phyloP scores from a whole-genome alignment of 2,797 vertebrate species.

The Coracias cyanogaster region DNA sequence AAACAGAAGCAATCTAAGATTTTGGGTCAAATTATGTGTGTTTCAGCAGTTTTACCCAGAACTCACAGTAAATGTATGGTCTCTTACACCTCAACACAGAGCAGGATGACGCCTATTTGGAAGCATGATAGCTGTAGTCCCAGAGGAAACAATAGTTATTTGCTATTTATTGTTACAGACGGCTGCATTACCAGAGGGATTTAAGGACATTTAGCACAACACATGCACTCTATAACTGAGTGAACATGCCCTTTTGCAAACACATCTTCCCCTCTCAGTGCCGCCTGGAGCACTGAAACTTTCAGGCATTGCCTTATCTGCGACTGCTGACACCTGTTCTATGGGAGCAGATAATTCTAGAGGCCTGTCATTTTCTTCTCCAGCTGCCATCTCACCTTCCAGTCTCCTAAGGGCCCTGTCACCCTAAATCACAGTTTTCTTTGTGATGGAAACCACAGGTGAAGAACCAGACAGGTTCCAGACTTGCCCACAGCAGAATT shows the following conservation, averaged over 20 bases:
- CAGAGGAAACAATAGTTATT: constrained; percentile 46
- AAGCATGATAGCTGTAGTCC: constrained; percentile 22
- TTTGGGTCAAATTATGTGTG: neutral
- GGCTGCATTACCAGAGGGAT: constrained; percentile 39
- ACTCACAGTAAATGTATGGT: neutral
- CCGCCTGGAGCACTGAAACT: constrained; percentile 30
- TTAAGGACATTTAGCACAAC: constrained; percentile 57
- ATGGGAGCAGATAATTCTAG: constrained; percentile 12
- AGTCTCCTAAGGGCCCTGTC: constrained; percentile 56
- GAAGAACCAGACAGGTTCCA: constrained; percentile 56
- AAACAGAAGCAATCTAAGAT: neutral
- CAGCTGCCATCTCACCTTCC: constrained; percentile 57
- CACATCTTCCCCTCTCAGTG: constrained; percentile 42
- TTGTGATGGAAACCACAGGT: constrained; percentile 30
- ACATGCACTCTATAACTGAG: constrained; percentile 19
- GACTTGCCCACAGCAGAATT: constrained; percentile 40
- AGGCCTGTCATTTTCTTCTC: constrained; percentile 42
- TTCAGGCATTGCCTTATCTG: neutral
- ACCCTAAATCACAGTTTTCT: constrained; percentile 12
- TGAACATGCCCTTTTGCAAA: constrained; percentile 58
- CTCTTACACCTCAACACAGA: neutral
- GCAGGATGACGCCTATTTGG: neutral
- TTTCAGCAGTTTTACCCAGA: neutral
- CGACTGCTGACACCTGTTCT: constrained; percentile 21
- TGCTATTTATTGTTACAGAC: constrained; percentile 62